Evolutionary conservation across 2,113 vertebrate species (phyloP), one percentile per base, ranked within the genome.

Genomic region (Triplophysa rosa): DNA sequence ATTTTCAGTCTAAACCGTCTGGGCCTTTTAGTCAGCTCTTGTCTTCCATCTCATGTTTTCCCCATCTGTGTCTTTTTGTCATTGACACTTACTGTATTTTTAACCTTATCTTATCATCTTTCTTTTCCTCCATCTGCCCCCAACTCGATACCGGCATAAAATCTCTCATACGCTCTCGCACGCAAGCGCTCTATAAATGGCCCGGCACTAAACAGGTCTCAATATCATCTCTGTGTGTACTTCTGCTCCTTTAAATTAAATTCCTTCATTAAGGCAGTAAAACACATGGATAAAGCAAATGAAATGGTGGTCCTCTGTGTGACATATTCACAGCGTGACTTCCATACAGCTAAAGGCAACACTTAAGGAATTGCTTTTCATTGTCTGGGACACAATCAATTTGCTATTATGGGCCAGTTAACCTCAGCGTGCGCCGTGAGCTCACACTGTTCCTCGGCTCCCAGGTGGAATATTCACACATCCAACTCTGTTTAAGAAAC

Each of bases 341-440:
- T 33, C 70, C 23, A 45, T 45, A 71, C 71, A 42, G 62, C 29
- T 65, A 66, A 81, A 78, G 45, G 40, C 73, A n/a, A 12, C 33
- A 37, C 33, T 82, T 84, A 85, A 77, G 72, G 65, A 83, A 29
- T 66, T 21, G 52, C 37, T 84, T 78, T 84, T 83, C 82, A 85
- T 87, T 78, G 63, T 86, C 69, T 62, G 62, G 73, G 80, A 85
- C 85, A 82, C 82, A 85, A 86, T 88, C 85, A 81, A 80, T 82
- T 79, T 67, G 66, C 68, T 65, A 81, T 86, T 88, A 85, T 77
- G 78, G 81, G 78, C 75, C 72, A 59, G 83, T 84, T 85, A 86
- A 81, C 82, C 72, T 79, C 67, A 63, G 63, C 59, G 29, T 77
- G 78, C 47, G 79, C 75, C 24, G 59, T 45, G 73, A 80, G 70